These are phyloP conservation scores for Drosophila pachea DNA, from an alignment of 1,140 invertebrate species.

Conservation along the genomic window DNA sequence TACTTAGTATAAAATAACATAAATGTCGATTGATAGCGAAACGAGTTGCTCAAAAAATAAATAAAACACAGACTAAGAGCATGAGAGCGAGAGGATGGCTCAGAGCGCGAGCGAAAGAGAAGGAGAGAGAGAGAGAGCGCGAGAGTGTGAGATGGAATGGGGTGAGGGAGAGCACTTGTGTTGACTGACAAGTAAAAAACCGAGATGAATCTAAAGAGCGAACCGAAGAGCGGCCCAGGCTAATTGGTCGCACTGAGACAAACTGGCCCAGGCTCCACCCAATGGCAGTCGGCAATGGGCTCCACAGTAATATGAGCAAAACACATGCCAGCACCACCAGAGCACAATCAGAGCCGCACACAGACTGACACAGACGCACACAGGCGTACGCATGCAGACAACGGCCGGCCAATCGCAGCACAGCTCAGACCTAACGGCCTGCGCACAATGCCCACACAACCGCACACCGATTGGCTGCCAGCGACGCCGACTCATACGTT, in stretches of 20 bases:
- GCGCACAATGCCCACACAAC: slow-evolving; percentile 18
- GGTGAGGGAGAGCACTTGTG: not conserved
- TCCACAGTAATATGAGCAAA: slow-evolving; percentile 16
- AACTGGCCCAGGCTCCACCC: slow-evolving; percentile 35
- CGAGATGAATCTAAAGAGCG: slow-evolving; percentile 15
- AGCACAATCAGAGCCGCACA: slow-evolving; percentile 4
- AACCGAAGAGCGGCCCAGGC: slow-evolving; percentile 9
- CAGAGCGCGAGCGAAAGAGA: not conserved
- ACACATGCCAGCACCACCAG: slow-evolving; percentile 30
- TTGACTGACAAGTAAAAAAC: not conserved
- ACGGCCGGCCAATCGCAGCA: slow-evolving; percentile 21
- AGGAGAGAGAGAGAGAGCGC: not conserved
- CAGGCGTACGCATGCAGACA: not conserved
- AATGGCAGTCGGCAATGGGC: slow-evolving; percentile 25
- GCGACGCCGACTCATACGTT: slow-evolving; percentile 30
- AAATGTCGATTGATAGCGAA: slow-evolving; percentile 13
- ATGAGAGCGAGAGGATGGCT: not conserved
- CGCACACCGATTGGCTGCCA: slow-evolving; percentile 26
- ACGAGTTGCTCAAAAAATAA: not conserved
- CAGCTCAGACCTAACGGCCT: slow-evolving; percentile 22
- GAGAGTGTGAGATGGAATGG: not conserved
- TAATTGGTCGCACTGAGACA: slow-evolving; percentile 20
- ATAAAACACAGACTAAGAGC: not conserved
- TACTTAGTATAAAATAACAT: slow-evolving; percentile 32
- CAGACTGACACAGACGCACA: slow-evolving; percentile 1